These are phyloP conservation scores for Poecilia picta DNA, from an alignment of 2,797 vertebrate genomes.

Conservation along the genomic window DNA sequence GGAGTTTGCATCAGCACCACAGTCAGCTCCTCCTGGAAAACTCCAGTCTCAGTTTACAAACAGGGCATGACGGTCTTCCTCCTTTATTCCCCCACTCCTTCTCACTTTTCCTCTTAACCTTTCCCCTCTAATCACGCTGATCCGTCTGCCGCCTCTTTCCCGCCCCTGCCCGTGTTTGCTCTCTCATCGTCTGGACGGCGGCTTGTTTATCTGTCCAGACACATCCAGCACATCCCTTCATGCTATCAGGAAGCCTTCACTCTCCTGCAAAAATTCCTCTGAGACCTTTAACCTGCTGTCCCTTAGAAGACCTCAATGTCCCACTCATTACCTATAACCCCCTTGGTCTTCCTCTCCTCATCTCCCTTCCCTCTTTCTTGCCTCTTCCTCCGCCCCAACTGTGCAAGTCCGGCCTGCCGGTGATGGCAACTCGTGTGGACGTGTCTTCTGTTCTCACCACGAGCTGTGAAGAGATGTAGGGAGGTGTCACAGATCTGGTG, in stretches of 20 bases:
- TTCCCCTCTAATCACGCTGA: conserved; percentile 40
- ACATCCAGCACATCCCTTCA: conserved; percentile 7
- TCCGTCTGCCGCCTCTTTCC: conserved; percentile 3
- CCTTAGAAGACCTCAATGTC: conserved; percentile 52
- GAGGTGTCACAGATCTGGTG: conserved; percentile 74
- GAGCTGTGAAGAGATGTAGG: conserved; percentile 72
- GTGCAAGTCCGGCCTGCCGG: conserved; percentile 58
- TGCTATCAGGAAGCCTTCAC: conserved; percentile 31
- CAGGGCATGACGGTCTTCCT: conserved; percentile 46
- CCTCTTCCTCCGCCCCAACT: conserved; percentile 57
- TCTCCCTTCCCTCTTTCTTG: conserved; percentile 32
- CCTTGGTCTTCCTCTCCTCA: conserved; percentile 26
- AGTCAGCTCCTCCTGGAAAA: conserved; percentile 66
- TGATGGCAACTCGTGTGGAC: conserved; percentile 75
- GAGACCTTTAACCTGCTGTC: conserved; percentile 42
- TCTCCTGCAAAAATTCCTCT: conserved; percentile 46
- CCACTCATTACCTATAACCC: conserved; percentile 62
- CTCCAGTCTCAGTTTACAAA: conserved; percentile 51
- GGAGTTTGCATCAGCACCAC: conserved; percentile 65
- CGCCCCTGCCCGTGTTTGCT: conserved; percentile 22
- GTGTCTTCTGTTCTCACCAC: conserved; percentile 72
- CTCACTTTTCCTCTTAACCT: conserved; percentile 26
- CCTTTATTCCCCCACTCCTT: conserved; percentile 8
- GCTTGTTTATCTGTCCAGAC: conserved; percentile 35
- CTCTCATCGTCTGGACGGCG: conserved; percentile 20